A percentile compares a stretch with the other conserved stretches of the same genome.
Evolutionary conservation across 35 echinoderm and acorn worm species (phyloP).

Genomic region (Hemicentrotus pulcherrimus): DNA sequence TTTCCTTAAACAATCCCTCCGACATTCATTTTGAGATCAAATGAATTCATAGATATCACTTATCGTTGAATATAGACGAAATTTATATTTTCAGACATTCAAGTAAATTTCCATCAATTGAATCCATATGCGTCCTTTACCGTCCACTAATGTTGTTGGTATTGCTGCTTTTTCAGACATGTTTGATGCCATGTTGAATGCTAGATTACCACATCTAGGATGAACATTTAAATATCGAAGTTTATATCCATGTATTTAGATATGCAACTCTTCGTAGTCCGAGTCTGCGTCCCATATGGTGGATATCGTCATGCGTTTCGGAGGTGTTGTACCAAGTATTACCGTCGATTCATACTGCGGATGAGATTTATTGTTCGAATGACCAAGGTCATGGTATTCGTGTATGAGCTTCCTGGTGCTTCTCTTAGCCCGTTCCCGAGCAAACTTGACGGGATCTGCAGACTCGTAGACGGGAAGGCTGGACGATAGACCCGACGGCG

Average conservation of each 20-base stretch:
- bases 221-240: too few species aligned
- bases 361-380: background rate
- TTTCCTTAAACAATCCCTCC: too few species aligned
- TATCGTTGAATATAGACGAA: too few species aligned
- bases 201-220: too few species aligned
- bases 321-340: background rate
- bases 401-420: slow-evolving; percentile 24
- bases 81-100: too few species aligned
- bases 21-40: too few species aligned
- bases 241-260: background rate
- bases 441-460: background rate
- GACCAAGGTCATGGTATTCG: slow-evolving; percentile 29
- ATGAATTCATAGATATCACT: too few species aligned
- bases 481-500: background rate
- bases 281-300: slow-evolving; percentile 22
- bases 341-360: slow-evolving; percentile 38
- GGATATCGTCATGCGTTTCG: background rate
- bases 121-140: too few species aligned
- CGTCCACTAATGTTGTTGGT: too few species aligned
- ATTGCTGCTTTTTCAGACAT: too few species aligned
- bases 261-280: slow-evolving; percentile 31
- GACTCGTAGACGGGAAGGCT: slow-evolving; percentile 6
- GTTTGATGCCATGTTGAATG: too few species aligned
- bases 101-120: too few species aligned
- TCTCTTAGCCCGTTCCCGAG: background rate